Conservation (phyloP, 2,797 vertebrate species). For the Antennarius maculatus region DNA sequence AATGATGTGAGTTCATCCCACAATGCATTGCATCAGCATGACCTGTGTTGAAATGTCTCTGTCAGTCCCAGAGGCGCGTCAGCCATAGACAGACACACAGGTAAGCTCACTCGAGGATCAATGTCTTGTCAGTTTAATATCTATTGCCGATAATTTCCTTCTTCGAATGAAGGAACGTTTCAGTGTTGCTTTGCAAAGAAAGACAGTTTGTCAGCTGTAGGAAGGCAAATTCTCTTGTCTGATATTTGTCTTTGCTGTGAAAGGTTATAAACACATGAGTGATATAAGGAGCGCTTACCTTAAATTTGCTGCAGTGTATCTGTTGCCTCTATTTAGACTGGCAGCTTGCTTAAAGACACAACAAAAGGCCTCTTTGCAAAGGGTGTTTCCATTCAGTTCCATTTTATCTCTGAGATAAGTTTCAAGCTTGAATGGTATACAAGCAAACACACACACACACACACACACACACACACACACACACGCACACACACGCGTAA, state of each 20-base stretch:
- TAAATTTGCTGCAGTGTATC: constrained; percentile 14
- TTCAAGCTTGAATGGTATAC: constrained; percentile 33
- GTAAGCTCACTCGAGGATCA: constrained; percentile 64
- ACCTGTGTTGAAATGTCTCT: constrained; percentile 71
- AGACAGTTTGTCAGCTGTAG: background rate
- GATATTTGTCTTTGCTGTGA: background rate
- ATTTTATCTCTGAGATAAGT: constrained; percentile 67
- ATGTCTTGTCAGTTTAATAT: background rate
- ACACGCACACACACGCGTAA: constrained; percentile 8
- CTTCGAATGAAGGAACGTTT: constrained; percentile 8
- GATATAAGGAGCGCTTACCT: background rate
- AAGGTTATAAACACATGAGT: too few relatives aligned
- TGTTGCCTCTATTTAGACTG: background rate
- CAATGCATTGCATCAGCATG: constrained; percentile 75
- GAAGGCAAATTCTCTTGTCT: background rate
- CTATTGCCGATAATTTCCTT: background rate
- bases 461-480: constrained; percentile 3
- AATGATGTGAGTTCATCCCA: constrained; percentile 70
- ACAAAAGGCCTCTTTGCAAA: constrained; percentile 34
- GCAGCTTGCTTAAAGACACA: background rate
- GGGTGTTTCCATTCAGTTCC: constrained; percentile 60
- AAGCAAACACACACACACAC: constrained; percentile 12
- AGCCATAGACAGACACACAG: constrained; percentile 75
- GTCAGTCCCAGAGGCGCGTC: constrained; percentile 72
- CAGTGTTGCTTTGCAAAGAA: background rate